Conservation (phyloP, 2,888 invertebrate genomes). For the Timandra comae region DNA sequence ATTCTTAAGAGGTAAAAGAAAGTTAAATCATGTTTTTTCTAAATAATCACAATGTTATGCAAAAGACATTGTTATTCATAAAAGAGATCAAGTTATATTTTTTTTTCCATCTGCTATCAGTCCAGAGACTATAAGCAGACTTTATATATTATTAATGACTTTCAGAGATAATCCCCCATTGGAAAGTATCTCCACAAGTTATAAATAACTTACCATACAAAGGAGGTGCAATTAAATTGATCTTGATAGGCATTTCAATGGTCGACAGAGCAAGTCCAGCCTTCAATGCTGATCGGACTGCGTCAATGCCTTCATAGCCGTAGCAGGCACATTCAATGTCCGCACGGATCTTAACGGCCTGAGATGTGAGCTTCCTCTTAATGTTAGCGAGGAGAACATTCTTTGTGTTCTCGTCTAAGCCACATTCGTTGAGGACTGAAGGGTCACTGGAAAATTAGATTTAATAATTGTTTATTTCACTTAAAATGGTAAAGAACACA, state of each 20-base stretch:
- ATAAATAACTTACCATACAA: slow-evolving; percentile 82
- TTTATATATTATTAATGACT: too few relatives aligned
- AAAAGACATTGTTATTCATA: too few relatives aligned
- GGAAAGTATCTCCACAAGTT: too few relatives aligned
- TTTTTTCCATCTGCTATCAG: too few relatives aligned
- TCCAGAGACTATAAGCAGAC: too few relatives aligned
- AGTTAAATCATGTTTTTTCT: too few relatives aligned
- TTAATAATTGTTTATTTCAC: too few relatives aligned
- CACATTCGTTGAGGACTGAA: slow-evolving; percentile 95
- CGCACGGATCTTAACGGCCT: slow-evolving; percentile 74
- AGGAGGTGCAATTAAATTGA: slow-evolving; percentile 99
- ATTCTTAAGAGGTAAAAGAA: too few relatives aligned
- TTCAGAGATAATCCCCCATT: too few relatives aligned
- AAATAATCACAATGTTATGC: too few relatives aligned
- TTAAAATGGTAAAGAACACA: neutral
- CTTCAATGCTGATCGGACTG: slow-evolving; percentile 94
- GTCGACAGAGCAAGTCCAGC: slow-evolving; percentile 94
- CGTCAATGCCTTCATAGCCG: slow-evolving; percentile 98
- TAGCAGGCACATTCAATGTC: slow-evolving; percentile 69
- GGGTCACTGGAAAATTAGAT: slow-evolving; percentile 85
- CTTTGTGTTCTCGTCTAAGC: slow-evolving; percentile 93
- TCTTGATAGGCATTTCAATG: slow-evolving; percentile 96
- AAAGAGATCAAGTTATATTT: too few relatives aligned
- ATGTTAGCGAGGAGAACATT: slow-evolving; percentile 95
- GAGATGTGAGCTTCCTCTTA: slow-evolving; percentile 95